Evolutionary conservation across 2,888 invertebrate species (phyloP).

Genomic region (Nycteola revayana): DNA sequence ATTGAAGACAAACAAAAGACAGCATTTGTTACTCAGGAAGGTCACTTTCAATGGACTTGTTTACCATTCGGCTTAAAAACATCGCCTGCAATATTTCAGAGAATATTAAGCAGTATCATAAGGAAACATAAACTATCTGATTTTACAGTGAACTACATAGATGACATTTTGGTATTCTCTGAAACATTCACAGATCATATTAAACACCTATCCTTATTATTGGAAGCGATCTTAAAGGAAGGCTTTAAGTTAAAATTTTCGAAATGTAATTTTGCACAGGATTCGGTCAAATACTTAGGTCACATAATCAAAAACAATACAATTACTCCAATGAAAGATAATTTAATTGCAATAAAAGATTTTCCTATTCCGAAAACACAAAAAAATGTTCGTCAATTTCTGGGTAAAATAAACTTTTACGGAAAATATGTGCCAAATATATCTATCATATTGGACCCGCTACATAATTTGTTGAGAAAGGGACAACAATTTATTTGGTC

Average conservation of each 20-base stretch:
- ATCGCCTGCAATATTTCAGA: constrained; percentile 3
- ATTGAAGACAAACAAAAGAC: neutral
- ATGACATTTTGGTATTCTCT: constrained; percentile 2
- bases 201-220: neutral
- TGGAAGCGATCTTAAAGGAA: neutral
- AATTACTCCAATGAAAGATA: neutral
- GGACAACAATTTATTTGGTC: neutral
- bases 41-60: too few relatives aligned
- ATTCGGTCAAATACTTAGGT: neutral
- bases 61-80: too few relatives aligned
- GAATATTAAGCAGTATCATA: constrained; percentile 3
- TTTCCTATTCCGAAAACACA: neutral
- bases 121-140: constrained; percentile 4
- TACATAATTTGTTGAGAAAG: constrained; percentile 3
- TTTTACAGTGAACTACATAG: constrained; percentile 1
- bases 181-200: neutral
- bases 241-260: neutral
- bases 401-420: neutral
- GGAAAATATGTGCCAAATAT: neutral
- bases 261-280: neutral
- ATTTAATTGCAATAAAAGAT: neutral
- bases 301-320: neutral
- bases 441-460: neutral
- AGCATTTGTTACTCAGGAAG: too few relatives aligned
- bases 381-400: neutral